Conservation (phyloP, 2,797 vertebrate species). For the Moxostoma hubbsi region DNA sequence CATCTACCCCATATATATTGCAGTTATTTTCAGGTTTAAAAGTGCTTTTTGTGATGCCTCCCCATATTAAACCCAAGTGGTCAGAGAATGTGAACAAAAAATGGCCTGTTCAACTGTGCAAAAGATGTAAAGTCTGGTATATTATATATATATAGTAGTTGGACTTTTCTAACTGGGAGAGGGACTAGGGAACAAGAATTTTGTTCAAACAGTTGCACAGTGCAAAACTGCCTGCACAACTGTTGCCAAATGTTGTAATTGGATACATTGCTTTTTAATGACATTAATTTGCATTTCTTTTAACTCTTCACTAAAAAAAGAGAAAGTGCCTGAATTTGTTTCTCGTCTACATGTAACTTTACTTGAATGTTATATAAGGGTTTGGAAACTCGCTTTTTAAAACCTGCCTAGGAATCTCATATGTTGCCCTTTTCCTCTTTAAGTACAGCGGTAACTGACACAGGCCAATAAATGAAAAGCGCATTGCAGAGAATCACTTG, state of each 20-base stretch:
- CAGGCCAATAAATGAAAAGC: conserved; percentile 22
- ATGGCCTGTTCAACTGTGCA: conserved; percentile 67
- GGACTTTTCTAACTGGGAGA: conserved; percentile 56
- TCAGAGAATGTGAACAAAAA: conserved; percentile 58
- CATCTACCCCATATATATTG: conserved; percentile 65
- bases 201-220: conserved; percentile 64
- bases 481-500: conserved; percentile 15
- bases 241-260: conserved; percentile 84
- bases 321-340: conserved; percentile 99
- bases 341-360: conserved; percentile 82
- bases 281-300: conserved; percentile 66
- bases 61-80: conserved; percentile 62
- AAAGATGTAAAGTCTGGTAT: conserved; percentile 16
- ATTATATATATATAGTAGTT: conserved; percentile 44
- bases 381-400: conserved; percentile 87
- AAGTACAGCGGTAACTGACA: conserved; percentile 6
- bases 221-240: conserved; percentile 69
- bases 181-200: conserved; percentile 63
- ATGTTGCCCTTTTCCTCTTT: conserved; percentile 57
- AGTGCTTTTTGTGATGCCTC: conserved; percentile 65
- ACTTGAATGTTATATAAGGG: conserved; percentile 95
- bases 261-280: too few relatives aligned
- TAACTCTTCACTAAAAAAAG: conserved; percentile 77
- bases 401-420: conserved; percentile 80
- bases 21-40: conserved; percentile 51